Base-by-base conservation (phyloP, 1,140 invertebrate genomes). In the Drosophila yakuba region DNA sequence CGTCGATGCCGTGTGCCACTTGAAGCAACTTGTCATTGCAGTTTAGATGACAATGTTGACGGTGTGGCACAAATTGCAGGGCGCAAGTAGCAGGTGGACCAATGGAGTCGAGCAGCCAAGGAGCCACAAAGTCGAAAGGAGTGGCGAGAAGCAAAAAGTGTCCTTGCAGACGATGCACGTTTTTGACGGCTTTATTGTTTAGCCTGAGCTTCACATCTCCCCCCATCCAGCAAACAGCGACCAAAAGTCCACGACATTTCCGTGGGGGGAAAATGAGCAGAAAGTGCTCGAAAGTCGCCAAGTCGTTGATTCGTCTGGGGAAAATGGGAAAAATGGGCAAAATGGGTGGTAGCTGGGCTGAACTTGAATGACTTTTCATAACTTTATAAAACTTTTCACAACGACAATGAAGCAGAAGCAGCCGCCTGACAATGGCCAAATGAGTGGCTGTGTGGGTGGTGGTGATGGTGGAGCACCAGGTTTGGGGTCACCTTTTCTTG, bases 311-410 rank as follows among this genome's bases (percentile, higher is more conserved):
- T 43, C 56, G 57, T 44, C 54, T 44, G 55, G 41, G 41, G 35
- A 32, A 14, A 52, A 38, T 15, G 36, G 15, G 20, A 20, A 20
- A 20, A 20, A 20, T 20, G 20, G 20, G 20, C 1, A 20, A 20
- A 20, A 20, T 17, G 17, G 20, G 1, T 1, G 20, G 41, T 8
- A 17, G 14, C 32, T 35, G 45, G 20, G 32, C 77, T 61, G 75
- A 76, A 88, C 83, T 86, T 86, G 83, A 86, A 86, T 86, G 83
- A 86, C 83, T 86, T 86, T 86, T 86, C 83, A 86, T 86, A 86
- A 68, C 80, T 63, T 52, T 52, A 52, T 52, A 52, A 52, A 52
- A 52, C 50, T 52, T 52, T 58, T 4, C 56, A 80, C 79, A 82
- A 39, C 48, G 59, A 79, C 72, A 69, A 86, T 80, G 80, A 79